Evolutionary conservation across 2,888 invertebrate genomes (phyloP).

Genomic region (Drosophila subquinaria): DNA sequence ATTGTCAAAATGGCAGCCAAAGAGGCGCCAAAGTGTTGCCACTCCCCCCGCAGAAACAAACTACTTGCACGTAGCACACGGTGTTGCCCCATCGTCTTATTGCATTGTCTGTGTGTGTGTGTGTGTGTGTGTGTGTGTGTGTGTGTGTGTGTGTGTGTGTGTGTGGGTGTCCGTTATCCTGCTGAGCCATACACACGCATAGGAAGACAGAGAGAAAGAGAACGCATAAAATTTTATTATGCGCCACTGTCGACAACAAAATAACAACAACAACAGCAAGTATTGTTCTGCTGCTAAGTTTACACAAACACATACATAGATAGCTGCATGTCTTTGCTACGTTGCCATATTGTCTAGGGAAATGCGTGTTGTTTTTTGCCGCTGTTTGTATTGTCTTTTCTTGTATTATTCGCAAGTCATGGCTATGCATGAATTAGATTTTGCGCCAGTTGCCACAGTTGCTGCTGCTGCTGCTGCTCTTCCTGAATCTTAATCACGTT

Average conservation of each 20-base stretch:
- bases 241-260: constrained; percentile 17
- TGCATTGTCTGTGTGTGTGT: constrained; percentile 25
- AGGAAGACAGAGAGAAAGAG: constrained; percentile 1
- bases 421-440: constrained; percentile 67
- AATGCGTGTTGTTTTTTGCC: constrained; percentile 43
- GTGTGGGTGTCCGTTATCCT: constrained; percentile 32
- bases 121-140: constrained; percentile 1
- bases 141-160: constrained; percentile 1
- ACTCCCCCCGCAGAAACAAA: constrained; percentile 8
- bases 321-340: constrained; percentile 2
- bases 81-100: constrained; percentile 20
- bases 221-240: constrained; percentile 65
- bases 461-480: constrained; percentile 17
- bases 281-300: constrained; percentile 15
- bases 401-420: constrained; percentile 54
- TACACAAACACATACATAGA: constrained; percentile 7
- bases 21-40: constrained; percentile 9
- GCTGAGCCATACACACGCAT: constrained; percentile 24
- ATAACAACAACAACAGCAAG: constrained; percentile 13
- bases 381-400: constrained; percentile 30
- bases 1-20: constrained; percentile 16
- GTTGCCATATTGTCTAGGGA: constrained; percentile 59
- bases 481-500: constrained; percentile 67
- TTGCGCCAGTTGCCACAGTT: constrained; percentile 36
- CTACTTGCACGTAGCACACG: constrained; percentile 26